A percentile compares a stretch with the other conserved stretches of the same genome.
Conservation (phyloP, 2,797 vertebrate genomes). For the Phalloptychus januarius region DNA sequence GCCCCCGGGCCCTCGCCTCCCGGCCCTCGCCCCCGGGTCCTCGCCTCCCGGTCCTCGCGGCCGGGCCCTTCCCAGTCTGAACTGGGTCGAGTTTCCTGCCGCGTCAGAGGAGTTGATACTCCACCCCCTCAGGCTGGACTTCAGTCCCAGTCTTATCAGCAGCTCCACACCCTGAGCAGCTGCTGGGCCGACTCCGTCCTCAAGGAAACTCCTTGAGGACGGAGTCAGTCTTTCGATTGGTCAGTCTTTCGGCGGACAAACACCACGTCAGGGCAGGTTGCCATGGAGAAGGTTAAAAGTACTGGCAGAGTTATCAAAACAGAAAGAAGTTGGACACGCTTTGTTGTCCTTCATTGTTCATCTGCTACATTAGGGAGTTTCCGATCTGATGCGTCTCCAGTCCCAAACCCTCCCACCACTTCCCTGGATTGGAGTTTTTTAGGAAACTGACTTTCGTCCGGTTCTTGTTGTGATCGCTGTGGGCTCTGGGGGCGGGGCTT, state of each 20-base stretch:
- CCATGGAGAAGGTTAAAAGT: conserved; percentile 14
- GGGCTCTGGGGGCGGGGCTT: background rate
- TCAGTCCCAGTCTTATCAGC: conserved; percentile 40
- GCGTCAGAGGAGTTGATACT: background rate
- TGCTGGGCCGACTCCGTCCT: background rate
- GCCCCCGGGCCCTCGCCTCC: no score
- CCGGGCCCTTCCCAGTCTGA: background rate
- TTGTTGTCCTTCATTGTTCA: conserved; percentile 37
- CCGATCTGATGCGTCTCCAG: no score
- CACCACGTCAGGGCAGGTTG: no score
- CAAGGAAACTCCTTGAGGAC: background rate
- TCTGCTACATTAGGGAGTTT: background rate
- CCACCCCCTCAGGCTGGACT: background rate
- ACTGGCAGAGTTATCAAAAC: conserved; percentile 18
- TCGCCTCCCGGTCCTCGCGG: no score
- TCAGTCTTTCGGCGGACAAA: background rate
- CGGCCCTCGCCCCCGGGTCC: no score
- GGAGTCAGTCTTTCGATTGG: no score
- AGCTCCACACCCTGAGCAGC: conserved; percentile 41
- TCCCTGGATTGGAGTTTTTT: background rate
- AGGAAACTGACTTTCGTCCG: background rate
- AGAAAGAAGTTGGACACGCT: conserved; percentile 41
- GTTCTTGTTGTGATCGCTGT: background rate
- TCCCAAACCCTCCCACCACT: background rate
- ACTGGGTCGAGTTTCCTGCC: background rate